Base-by-base conservation (phyloP, 1,140 invertebrate species). In the Drosophila ambigua region DNA sequence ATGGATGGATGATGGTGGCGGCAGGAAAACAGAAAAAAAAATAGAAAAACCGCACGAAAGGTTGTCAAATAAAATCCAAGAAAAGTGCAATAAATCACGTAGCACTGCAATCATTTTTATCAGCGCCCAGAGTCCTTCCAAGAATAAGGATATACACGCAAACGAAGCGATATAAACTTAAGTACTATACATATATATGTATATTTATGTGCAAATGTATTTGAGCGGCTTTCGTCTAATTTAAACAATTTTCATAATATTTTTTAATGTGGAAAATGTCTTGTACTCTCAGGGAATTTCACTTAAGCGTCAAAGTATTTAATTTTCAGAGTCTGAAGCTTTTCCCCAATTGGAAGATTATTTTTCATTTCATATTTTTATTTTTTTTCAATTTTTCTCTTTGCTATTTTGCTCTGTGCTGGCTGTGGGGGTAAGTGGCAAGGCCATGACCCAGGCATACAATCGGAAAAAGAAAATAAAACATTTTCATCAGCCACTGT, bases 41-140 rank as follows among this genome's bases (percentile, higher is more conserved):
- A 20, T 39, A 65, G 31, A 43, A 50, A 79, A 85, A 68, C 77
- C 63, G 43, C 66, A 69, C 60, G 74, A 87, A 81, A 78, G 77
- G 66, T 81, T 85, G 82, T 85, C 82, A 85, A 85, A 87, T 87
- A 87, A 85, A 85, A 87, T 77, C 68, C 60, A 55, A 54, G 68
- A 57, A 87, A 85, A 87, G 31, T 76, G 78, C 71, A 85, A 81
- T 87, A 82, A 87, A 87, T 81, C 78, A 87, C 78, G 71, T 72
- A 72, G 58, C 62, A 71, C 46, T 72, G 76, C 68, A 79, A 77
- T 80, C 54, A 67, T 78, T 75, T 39, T 72, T 71, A 72, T 63
- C 63, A 65, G 31, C 58, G 28, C 4, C 43, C 26, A 63, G 61
- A 82, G 44, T 66, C 54, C 48, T 51, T 51, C n/a, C 58, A 58